Conservation (phyloP, 1,140 invertebrate genomes). For the Thalassaphorura encarpata region DNA sequence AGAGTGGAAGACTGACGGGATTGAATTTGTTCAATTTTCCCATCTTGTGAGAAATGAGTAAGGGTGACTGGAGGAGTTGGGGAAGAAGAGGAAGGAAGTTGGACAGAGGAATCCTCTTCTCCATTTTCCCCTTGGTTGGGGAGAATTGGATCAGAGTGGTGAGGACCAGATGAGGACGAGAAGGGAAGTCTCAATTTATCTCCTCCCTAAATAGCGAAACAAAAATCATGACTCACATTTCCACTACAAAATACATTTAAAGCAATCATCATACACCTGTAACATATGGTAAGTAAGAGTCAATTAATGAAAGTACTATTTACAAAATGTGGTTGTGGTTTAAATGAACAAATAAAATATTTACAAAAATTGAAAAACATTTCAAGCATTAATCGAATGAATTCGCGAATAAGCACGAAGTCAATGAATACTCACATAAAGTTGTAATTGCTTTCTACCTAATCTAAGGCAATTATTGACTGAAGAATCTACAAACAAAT, state of each 20-base stretch:
- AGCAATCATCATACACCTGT: background rate
- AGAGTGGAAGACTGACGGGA: slow-evolving; percentile 35
- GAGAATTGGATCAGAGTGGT: slow-evolving; percentile 1
- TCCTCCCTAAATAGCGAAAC: slow-evolving; percentile 50
- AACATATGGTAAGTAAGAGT: background rate
- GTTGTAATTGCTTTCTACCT: no score
- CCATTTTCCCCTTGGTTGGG: slow-evolving; percentile 36
- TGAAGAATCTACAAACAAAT: slow-evolving; percentile 5
- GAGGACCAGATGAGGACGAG: slow-evolving; percentile 13
- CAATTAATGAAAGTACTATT: slow-evolving; percentile 14
- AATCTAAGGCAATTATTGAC: background rate
- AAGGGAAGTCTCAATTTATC: slow-evolving; percentile 60
- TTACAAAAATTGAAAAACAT: background rate
- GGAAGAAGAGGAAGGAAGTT: slow-evolving; percentile 31
- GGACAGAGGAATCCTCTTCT: slow-evolving; percentile 35
- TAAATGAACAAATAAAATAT: slow-evolving; percentile 16
- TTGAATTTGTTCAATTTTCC: slow-evolving; percentile 38
- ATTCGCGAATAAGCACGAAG: background rate
- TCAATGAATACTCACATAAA: slow-evolving; percentile 7
- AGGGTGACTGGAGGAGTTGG: slow-evolving; percentile 42
- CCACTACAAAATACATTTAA: slow-evolving; percentile 1
- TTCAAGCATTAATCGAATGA: background rate
- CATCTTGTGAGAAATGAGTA: slow-evolving; percentile 46
- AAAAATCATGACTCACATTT: slow-evolving; percentile 18
- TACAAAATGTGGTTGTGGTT: slow-evolving; percentile 7